Evolutionary conservation across 2,797 vertebrate species (phyloP).

Genomic region (Champsocephalus esox): DNA sequence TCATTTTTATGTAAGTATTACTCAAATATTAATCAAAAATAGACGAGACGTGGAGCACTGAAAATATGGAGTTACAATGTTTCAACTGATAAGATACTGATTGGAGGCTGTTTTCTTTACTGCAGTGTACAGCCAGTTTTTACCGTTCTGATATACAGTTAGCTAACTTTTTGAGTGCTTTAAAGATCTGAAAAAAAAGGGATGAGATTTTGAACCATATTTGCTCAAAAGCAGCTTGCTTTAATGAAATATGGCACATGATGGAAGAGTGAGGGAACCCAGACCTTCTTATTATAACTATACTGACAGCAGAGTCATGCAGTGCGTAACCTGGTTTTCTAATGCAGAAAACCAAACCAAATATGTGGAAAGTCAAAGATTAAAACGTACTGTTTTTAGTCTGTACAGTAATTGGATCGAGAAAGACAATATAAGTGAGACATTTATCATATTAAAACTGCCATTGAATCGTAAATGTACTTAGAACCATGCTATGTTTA

Average conservation of each 20-base stretch:
- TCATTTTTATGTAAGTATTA: slow-evolving; percentile 64
- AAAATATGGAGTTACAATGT: slow-evolving; percentile 27
- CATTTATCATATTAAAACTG: slow-evolving; percentile 52
- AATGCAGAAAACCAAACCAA: slow-evolving; percentile 35
- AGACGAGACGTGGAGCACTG: slow-evolving; percentile 30
- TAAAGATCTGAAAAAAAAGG: slow-evolving; percentile 15
- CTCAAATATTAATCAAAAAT: slow-evolving; percentile 58
- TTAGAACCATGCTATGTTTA: slow-evolving; percentile 22
- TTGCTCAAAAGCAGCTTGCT: slow-evolving; percentile 25
- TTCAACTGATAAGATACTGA: slow-evolving; percentile 29
- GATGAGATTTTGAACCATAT: slow-evolving; percentile 13
- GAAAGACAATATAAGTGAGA: slow-evolving; percentile 17
- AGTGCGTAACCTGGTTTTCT: slow-evolving; percentile 13
- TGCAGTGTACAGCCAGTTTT: slow-evolving; percentile 62
- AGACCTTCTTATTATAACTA: slow-evolving; percentile 41
- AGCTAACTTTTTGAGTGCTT: slow-evolving; percentile 38
- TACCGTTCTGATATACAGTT: slow-evolving; percentile 30
- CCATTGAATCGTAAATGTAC: slow-evolving; percentile 34
- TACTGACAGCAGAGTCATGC: not conserved
- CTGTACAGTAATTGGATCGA: slow-evolving; percentile 7
- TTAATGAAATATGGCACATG: slow-evolving; percentile 53
- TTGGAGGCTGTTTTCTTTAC: slow-evolving; percentile 60
- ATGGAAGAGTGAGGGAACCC: slow-evolving; percentile 50
- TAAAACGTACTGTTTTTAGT: not conserved
- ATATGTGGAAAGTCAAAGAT: slow-evolving; percentile 20